Evolutionary conservation across 2,888 invertebrate genomes (phyloP).

Genomic region (Penaeus monodon): DNA sequence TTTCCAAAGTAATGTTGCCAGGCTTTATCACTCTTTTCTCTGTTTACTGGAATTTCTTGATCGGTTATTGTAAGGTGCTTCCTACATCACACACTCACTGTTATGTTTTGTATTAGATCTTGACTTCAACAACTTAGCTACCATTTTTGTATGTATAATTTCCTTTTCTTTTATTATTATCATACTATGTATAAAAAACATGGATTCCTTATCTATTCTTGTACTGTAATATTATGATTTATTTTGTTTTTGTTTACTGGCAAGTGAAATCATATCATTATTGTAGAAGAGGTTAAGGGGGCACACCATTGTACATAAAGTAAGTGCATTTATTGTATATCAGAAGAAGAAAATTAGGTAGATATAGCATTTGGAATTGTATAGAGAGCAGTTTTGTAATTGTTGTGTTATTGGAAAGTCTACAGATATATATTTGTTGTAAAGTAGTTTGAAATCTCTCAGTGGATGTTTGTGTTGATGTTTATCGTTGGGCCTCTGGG

Average conservation of each 20-base stretch:
- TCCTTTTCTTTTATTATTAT: not conserved
- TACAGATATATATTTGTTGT: conserved; percentile 57
- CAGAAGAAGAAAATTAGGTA: conserved; percentile 17
- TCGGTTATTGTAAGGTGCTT: too few relatives aligned
- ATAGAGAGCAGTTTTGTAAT: conserved; percentile 56
- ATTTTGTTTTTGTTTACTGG: conserved; percentile 16
- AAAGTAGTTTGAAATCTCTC: conserved; percentile 29
- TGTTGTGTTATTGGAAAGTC: conserved; percentile 60
- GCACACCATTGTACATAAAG: conserved; percentile 33
- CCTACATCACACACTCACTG: too few relatives aligned
- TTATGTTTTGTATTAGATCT: too few relatives aligned
- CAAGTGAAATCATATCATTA: conserved; percentile 40
- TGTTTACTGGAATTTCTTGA: too few relatives aligned
- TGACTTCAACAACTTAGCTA: too few relatives aligned
- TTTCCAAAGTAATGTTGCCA: too few relatives aligned
- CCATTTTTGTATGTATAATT: too few relatives aligned
- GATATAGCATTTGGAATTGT: conserved; percentile 42
- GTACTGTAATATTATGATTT: not conserved
- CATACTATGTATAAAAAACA: not conserved
- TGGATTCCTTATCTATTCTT: not conserved
- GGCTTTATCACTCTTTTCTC: too few relatives aligned
- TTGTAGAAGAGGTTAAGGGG: conserved; percentile 15
- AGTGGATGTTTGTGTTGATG: conserved; percentile 28
- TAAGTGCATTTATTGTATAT: conserved; percentile 42
- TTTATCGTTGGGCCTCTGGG: not conserved